phyloP scores from a whole-genome alignment of 2,113 vertebrate genomes.

The Poicephalus gulielmi region DNA sequence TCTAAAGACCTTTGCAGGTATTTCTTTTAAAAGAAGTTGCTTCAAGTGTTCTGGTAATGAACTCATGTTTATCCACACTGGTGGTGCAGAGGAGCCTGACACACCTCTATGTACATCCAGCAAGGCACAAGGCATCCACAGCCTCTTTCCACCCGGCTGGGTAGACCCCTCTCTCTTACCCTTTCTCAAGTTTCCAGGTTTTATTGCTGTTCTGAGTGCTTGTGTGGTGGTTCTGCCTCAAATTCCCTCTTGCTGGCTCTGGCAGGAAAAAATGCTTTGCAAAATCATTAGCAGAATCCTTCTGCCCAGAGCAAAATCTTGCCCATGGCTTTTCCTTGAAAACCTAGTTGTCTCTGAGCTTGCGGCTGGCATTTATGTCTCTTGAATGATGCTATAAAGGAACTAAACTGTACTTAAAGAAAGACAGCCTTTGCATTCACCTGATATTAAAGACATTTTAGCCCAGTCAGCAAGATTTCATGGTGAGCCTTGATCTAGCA shows the following conservation, averaged over 20 bases:
- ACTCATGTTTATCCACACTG: background rate
- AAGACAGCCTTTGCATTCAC: background rate
- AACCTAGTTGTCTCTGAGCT: background rate
- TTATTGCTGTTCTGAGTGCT: background rate
- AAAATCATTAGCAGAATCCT: background rate
- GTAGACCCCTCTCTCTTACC: background rate
- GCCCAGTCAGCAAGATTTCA: background rate
- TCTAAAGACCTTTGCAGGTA: background rate
- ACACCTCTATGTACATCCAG: accelerated
- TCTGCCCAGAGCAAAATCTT: background rate
- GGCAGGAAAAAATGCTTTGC: background rate
- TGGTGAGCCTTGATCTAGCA: background rate
- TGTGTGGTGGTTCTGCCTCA: background rate
- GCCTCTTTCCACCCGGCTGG: background rate
- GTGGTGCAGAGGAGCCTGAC: background rate
- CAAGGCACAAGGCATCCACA: accelerated
- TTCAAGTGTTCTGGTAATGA: background rate
- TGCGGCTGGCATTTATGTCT: slow-evolving; percentile 3
- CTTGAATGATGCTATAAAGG: slow-evolving; percentile 23
- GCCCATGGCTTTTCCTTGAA: background rate
- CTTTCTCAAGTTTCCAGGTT: background rate
- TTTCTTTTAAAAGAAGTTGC: background rate
- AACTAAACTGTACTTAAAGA: slow-evolving; percentile 49
- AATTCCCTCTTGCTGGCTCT: background rate
- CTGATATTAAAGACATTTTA: slow-evolving; percentile 8